Conservation (phyloP, 2,113 vertebrate species). For the Aegypius monachus region DNA sequence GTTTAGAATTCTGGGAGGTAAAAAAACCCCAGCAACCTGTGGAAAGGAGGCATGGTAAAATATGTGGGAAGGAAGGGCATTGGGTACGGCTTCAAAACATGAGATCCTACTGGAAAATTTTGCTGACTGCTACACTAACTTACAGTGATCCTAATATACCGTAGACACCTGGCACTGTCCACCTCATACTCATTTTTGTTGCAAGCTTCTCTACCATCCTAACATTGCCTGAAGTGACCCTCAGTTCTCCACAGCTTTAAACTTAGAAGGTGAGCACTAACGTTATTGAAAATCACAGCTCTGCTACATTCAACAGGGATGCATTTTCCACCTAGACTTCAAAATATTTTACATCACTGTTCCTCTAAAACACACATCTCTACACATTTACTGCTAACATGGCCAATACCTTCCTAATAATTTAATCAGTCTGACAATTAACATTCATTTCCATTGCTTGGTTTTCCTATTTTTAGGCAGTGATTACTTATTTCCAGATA, state of each 20-base stretch:
- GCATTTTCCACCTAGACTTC: background rate
- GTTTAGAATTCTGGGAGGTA: background rate
- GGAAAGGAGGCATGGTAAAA: background rate
- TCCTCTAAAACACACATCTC: background rate
- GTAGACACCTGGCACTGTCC: background rate
- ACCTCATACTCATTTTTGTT: background rate
- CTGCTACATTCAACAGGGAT: background rate
- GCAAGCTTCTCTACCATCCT: background rate
- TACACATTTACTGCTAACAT: background rate
- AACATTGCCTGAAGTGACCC: background rate
- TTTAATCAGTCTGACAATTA: background rate
- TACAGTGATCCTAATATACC: background rate
- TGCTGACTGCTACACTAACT: background rate
- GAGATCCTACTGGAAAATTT: background rate
- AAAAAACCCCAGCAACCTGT: background rate
- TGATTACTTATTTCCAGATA: background rate
- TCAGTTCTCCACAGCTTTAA: background rate
- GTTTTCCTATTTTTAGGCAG: background rate
- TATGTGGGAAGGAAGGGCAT: background rate
- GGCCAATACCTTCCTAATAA: background rate
- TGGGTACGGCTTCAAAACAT: background rate
- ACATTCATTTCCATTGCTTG: background rate
- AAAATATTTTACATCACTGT: background rate
- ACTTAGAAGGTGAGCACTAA: background rate
- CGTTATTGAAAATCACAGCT: background rate